A percentile compares a stretch with the other conserved stretches of the same genome.
phyloP scores from a whole-genome alignment of 2,797 vertebrate genomes.

The Tadarida brasiliensis region DNA sequence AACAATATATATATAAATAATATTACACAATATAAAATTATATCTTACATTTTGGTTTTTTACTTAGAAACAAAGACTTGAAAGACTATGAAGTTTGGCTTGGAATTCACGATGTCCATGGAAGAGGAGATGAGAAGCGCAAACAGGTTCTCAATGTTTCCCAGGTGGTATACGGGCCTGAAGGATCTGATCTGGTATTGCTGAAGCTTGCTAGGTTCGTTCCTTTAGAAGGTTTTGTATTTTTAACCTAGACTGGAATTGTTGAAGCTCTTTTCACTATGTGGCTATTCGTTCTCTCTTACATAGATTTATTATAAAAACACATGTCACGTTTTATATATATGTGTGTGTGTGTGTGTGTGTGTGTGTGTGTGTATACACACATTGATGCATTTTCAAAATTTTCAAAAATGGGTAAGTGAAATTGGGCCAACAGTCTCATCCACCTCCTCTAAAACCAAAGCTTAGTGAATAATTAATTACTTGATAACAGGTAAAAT shows the following conservation, averaged over 20 bases:
- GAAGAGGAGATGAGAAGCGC: constrained; percentile 90
- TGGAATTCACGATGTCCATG: constrained; percentile 94
- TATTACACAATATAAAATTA: constrained; percentile 1
- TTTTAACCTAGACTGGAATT: neutral
- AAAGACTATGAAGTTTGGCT: constrained; percentile 97
- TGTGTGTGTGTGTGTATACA: neutral
- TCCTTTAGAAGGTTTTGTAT: neutral
- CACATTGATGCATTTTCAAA: neutral
- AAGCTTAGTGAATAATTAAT: neutral
- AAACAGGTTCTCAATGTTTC: constrained; percentile 95
- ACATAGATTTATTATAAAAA: neutral
- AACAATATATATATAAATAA: neutral
- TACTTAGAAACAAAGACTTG: constrained; percentile 93
- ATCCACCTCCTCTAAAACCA: neutral
- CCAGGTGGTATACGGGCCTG: constrained; percentile 95
- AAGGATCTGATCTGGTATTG: constrained; percentile 95
- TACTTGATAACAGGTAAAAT: constrained; percentile 39
- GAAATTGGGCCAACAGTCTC: neutral
- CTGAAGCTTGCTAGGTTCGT: constrained; percentile 95
- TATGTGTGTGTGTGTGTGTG: neutral
- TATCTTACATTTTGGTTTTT: constrained; percentile 55
- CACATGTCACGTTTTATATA: neutral
- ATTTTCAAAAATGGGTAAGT: constrained; percentile 5
- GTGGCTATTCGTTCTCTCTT: neutral
- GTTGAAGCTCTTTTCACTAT: neutral